Conservation (phyloP, 2,888 invertebrate species). For the Sphaerophoria rueppellii region DNA sequence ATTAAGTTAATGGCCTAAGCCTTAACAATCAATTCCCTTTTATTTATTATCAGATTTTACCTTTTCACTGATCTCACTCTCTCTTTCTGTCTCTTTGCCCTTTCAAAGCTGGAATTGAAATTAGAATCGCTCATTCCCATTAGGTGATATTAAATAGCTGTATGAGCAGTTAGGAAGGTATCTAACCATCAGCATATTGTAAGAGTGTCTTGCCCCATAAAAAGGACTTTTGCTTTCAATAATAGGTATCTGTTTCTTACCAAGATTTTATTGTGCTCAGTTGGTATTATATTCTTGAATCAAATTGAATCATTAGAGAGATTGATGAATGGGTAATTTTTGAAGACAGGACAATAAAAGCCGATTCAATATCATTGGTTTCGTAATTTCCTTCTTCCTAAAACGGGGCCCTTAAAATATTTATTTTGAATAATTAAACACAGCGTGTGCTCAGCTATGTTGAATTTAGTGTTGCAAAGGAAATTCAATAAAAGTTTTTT, state of each 20-base stretch:
- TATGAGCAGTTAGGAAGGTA: not conserved
- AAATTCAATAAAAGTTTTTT: too few species aligned
- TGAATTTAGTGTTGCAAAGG: too few species aligned
- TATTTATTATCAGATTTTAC: constrained; percentile 14
- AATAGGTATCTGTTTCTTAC: constrained; percentile 1
- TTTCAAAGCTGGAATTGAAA: constrained; percentile 7
- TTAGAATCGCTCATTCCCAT: constrained; percentile 13
- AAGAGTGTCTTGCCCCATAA: not conserved
- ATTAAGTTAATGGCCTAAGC: not conserved
- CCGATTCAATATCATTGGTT: constrained; percentile 1
- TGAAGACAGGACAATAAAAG: not conserved
- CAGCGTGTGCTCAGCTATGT: too few species aligned
- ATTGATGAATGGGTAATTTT: constrained; percentile 19
- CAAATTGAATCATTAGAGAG: constrained; percentile 32
- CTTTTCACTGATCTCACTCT: too few species aligned
- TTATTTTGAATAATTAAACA: too few species aligned
- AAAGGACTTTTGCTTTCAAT: not conserved
- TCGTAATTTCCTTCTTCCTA: not conserved
- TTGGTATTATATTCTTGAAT: constrained; percentile 22
- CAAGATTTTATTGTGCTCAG: constrained; percentile 46
- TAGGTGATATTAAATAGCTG: constrained; percentile 7
- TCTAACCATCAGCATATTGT: not conserved
- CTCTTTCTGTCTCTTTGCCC: not conserved
- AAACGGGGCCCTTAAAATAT: not conserved
- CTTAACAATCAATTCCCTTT: constrained; percentile 13